Percentiles rank a stretch among this genome's conserved stretches.
phyloP scores from a whole-genome alignment of 2,797 vertebrate species.

The Silurus lanzhouensis region DNA sequence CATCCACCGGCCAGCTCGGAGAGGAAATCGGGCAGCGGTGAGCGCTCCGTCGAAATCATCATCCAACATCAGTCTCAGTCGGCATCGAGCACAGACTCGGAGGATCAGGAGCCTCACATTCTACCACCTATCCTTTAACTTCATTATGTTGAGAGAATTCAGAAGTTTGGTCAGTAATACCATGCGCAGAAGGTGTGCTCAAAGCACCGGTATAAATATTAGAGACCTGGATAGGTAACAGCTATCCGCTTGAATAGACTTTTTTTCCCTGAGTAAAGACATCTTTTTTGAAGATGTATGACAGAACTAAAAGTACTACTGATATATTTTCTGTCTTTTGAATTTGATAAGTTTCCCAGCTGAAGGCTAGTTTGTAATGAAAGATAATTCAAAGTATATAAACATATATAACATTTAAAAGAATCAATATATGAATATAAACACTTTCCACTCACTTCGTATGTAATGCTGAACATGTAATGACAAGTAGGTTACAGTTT shows the following conservation, averaged over 20 bases:
- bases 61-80: slow-evolving; percentile 73
- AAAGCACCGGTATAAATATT: neutral
- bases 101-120: slow-evolving; percentile 62
- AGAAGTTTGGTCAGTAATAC: neutral
- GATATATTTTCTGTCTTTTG: neutral
- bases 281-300: neutral
- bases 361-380: neutral
- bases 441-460: neutral
- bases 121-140: slow-evolving; percentile 68
- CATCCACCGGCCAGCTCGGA: slow-evolving; percentile 7
- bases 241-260: neutral
- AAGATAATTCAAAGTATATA: no score
- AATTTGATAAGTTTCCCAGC: neutral
- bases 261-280: neutral
- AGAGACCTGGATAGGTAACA: slow-evolving; percentile 5
- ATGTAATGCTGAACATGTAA: neutral
- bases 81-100: slow-evolving; percentile 59
- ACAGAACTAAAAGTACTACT: neutral
- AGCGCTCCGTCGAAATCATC: slow-evolving; percentile 73
- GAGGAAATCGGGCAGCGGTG: slow-evolving; percentile 52
- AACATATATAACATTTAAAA: neutral
- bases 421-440: no score
- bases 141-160: neutral
- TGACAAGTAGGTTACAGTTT: neutral
- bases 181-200: neutral